A percentile compares a stretch with the other conserved stretches of the same genome.
Evolutionary conservation across 2,888 invertebrate genomes (phyloP).

Genomic region (Monochamus alternatus): DNA sequence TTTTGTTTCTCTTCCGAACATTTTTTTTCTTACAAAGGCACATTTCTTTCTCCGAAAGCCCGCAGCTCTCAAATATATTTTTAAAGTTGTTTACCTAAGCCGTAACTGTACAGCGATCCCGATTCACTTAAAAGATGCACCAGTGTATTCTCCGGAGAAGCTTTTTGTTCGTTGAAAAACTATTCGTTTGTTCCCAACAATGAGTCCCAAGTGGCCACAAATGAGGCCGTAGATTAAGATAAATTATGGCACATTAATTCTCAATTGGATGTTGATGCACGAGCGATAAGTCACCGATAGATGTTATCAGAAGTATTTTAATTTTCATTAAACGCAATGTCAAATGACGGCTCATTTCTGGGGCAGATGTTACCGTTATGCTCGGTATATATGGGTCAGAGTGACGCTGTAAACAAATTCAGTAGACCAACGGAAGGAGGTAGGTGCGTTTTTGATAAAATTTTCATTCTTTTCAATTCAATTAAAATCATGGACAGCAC

Average conservation of each 20-base stretch:
- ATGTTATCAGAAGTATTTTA: slow-evolving; percentile 27
- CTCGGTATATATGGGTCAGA: slow-evolving; percentile 12
- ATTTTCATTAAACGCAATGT: slow-evolving; percentile 30
- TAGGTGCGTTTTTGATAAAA: background rate
- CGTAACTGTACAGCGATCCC: background rate
- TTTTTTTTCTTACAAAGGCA: too few relatives aligned
- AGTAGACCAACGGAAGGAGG: too few relatives aligned
- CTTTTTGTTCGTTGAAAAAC: slow-evolving; percentile 11
- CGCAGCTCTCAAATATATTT: background rate
- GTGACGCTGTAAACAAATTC: background rate
- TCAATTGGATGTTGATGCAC: slow-evolving; percentile 28
- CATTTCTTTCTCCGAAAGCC: too few relatives aligned
- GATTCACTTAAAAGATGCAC: background rate
- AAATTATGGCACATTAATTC: slow-evolving; percentile 27
- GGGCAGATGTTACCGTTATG: slow-evolving; percentile 25
- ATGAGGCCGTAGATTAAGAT: slow-evolving; percentile 27
- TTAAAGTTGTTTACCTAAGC: background rate
- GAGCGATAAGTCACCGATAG: slow-evolving; percentile 32
- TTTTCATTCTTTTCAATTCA: too few relatives aligned
- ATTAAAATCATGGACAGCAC: too few relatives aligned
- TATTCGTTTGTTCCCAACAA: slow-evolving; percentile 6
- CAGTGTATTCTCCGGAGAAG: background rate
- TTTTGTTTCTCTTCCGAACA: too few relatives aligned
- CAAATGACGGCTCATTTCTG: slow-evolving; percentile 26
- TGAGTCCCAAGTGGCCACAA: slow-evolving; percentile 23